A percentile compares a stretch with the other conserved stretches of the same genome.
Conservation (phyloP, 2,113 vertebrate genomes). For the Notarius quadriscutis region DNA sequence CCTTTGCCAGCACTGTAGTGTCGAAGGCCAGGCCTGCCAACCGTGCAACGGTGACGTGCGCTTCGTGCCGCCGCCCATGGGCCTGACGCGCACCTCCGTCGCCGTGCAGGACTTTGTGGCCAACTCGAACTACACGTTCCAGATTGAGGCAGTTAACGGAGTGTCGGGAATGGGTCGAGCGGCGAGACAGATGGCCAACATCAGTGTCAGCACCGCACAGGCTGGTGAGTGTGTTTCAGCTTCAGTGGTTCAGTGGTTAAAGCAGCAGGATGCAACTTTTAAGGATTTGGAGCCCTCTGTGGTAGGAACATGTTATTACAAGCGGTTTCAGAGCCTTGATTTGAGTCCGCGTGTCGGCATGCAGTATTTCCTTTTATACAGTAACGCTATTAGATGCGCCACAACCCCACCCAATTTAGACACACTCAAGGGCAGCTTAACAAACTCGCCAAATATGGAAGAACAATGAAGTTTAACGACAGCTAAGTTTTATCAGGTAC, state of each 20-base stretch:
- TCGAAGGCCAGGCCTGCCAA: constrained; percentile 79
- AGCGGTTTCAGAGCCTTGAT: background rate
- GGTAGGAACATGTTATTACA: background rate
- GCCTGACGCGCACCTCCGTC: constrained; percentile 86
- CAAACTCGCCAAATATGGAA: too few relatives aligned
- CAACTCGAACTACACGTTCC: constrained; percentile 93
- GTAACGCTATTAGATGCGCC: background rate
- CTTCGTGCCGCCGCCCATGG: constrained; percentile 85
- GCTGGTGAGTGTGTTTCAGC: constrained; percentile 80
- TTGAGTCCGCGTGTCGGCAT: background rate
- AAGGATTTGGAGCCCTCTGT: background rate
- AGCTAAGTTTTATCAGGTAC: background rate
- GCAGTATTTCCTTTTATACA: background rate
- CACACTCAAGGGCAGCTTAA: background rate
- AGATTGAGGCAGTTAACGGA: constrained; percentile 91
- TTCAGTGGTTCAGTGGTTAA: background rate
- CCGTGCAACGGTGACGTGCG: constrained; percentile 87
- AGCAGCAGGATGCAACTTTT: background rate
- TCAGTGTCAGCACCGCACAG: constrained; percentile 89
- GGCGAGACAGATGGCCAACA: constrained; percentile 82
- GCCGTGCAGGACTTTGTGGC: constrained; percentile 88
- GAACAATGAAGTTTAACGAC: too few relatives aligned
- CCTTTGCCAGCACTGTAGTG: constrained; percentile 87
- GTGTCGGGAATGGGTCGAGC: constrained; percentile 86
- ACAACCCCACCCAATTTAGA: background rate